Percentiles rank a stretch among this genome's conserved stretches.
These are phyloP conservation scores for Monodelphis domestica DNA, from an alignment of 2,797 vertebrate genomes.

Conservation along the genomic window DNA sequence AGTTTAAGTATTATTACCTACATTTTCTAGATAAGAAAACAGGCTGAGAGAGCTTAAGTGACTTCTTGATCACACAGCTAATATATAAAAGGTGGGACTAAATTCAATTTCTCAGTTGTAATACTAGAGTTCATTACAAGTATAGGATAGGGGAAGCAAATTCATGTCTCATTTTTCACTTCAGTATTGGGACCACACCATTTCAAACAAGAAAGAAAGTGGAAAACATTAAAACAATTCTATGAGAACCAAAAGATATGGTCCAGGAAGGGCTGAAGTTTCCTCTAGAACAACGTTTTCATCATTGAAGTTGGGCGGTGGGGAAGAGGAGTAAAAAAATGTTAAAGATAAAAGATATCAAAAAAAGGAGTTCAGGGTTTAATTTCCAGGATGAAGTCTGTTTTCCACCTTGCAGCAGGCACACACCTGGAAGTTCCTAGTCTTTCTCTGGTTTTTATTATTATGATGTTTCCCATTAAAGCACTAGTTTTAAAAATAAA, in stretches of 20 bases:
- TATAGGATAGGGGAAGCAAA: not conserved
- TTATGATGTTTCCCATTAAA: constrained; percentile 56
- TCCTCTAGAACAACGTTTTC: constrained; percentile 11
- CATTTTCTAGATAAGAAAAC: not conserved
- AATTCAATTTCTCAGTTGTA: not conserved
- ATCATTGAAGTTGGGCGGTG: not conserved
- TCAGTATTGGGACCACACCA: not conserved
- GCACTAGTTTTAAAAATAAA: constrained; percentile 46
- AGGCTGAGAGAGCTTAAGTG: not conserved
- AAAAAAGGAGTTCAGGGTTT: constrained; percentile 1
- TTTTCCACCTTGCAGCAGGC: constrained; percentile 29
- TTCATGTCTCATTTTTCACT: not conserved
- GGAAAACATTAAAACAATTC: constrained; percentile 40
- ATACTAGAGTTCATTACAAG: not conserved
- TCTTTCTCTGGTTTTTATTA: constrained; percentile 61
- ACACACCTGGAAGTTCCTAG: constrained; percentile 44
- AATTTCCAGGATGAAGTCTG: constrained; percentile 29
- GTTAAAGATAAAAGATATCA: not conserved
- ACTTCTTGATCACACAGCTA: not conserved
- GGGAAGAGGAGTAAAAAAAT: not conserved
- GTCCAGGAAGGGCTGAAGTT: constrained; percentile 31
- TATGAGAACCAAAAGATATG: constrained; percentile 14
- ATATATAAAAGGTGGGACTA: not conserved
- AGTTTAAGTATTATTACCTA: not conserved
- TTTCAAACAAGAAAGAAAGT: constrained; percentile 20